A percentile compares a stretch with the other conserved stretches of the same genome.
phyloP scores from a whole-genome alignment of 2,797 vertebrate genomes.

The Sebastes steindachneri region DNA sequence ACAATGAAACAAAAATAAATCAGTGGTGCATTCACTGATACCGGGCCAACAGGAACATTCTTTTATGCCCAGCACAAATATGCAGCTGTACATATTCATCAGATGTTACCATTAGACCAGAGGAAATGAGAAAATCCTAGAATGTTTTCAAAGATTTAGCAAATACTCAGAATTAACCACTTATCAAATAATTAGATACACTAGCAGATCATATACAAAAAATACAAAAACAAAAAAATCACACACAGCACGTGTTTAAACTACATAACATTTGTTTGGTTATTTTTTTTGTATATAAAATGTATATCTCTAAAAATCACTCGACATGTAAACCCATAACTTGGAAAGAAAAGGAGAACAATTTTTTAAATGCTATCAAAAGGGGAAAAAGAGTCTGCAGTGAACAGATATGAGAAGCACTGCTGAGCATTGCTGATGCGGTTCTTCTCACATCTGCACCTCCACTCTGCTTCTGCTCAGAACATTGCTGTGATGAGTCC shows the following conservation, averaged over 20 bases:
- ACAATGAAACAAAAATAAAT: conserved; percentile 24
- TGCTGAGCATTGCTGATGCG: conserved; percentile 6
- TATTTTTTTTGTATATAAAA: conserved; percentile 49
- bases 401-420: not conserved
- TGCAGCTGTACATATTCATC: conserved; percentile 35
- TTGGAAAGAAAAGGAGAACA: conserved; percentile 34
- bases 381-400: not conserved
- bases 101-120: not conserved
- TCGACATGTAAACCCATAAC: conserved; percentile 48
- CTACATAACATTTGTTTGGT: conserved; percentile 20
- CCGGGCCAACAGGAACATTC: conserved; percentile 6
- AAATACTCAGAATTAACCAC: conserved; percentile 51
- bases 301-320: conserved; percentile 56
- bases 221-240: not conserved
- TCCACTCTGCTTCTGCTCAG: conserved; percentile 5
- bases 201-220: conserved; percentile 53
- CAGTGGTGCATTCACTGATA: conserved; percentile 25
- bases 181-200: conserved; percentile 30
- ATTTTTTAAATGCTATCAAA: conserved; percentile 44
- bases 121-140: not conserved
- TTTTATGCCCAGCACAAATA: conserved; percentile 40
- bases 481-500: conserved; percentile 28
- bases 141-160: conserved; percentile 46
- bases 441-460: conserved; percentile 17
- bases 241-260: conserved; percentile 19